Base-by-base conservation (phyloP, 2,888 invertebrate species). In the Pimpla rufipes region DNA sequence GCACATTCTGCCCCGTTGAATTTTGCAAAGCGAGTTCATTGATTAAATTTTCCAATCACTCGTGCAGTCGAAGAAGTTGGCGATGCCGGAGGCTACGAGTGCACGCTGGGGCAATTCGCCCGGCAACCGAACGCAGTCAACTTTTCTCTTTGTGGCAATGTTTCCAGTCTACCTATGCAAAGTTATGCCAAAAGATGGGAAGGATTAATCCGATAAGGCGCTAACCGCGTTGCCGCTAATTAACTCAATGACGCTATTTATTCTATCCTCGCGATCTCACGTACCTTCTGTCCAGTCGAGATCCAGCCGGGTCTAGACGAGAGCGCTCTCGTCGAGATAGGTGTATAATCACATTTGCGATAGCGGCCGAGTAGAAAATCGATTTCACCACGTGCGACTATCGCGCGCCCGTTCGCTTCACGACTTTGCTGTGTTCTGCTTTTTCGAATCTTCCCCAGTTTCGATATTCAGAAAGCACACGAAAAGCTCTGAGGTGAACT, bases 341-440 rank as follows among this genome's bases (percentile, higher is more conserved):
- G 59, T 37, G 8, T 16, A 4, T 79, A 82, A 82, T 79, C 55
- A 52, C 47, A 79, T 82, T 82, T 79, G 78, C 82, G 52, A 75
- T 79, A 70, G 70, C 55, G 57, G 47, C 64, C 74, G 35, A 57
- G 78, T 57, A 64, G 78, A 70, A 82, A 82, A 79, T 79, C 82
- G 68, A 82, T 82, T 82, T 79, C 68, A 29, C 50, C 50, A 35
- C 35, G 50, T 42, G 13, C n/a, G 74, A 73, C 62, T 67, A 62
- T 59, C 59, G 59, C 68, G 37, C 23, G 45, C 67, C 57, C 67
- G 73, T 67, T 55, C 57, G 42, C 42, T 45, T n/a, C 23, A 13
- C 55, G 37, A 29, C 45, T 64, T 73, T 73, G n/a, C 11, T 16
- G 40, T 40, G 11, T 18, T 59, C n/a, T 47, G 35, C 47, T 5